Percentiles rank a stretch among this genome's conserved stretches.
phyloP scores from a whole-genome alignment of 1,140 invertebrate species.

The Drosophila albomicans region DNA sequence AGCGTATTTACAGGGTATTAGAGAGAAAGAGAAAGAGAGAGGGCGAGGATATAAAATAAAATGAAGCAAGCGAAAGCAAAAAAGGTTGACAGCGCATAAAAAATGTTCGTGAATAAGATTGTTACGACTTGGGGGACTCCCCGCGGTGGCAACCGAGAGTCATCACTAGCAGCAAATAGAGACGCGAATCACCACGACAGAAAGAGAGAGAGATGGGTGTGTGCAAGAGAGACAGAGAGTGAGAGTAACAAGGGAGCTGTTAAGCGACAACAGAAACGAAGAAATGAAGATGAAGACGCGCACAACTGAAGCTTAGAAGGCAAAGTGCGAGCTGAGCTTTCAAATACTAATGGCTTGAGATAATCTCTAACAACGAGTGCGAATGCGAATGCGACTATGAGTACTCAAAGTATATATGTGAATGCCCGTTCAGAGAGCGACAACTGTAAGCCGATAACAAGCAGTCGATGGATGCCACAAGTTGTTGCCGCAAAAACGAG shows the following conservation, averaged over 20 bases:
- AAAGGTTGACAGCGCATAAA: conserved; percentile 34
- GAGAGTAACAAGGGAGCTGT: not conserved
- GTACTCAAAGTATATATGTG: not conserved
- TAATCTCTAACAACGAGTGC: conserved; percentile 27
- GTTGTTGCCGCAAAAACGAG: not conserved
- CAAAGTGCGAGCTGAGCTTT: conserved; percentile 36
- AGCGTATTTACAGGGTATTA: conserved; percentile 10
- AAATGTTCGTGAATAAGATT: conserved; percentile 35
- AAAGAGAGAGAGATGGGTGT: not conserved
- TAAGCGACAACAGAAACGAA: conserved; percentile 11
- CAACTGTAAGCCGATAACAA: not conserved
- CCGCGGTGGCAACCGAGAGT: conserved; percentile 5
- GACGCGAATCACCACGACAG: not conserved
- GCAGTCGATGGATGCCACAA: not conserved
- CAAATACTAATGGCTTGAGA: conserved; percentile 43
- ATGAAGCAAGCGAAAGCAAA: conserved; percentile 24
- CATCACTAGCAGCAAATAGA: not conserved
- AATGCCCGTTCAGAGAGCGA: not conserved
- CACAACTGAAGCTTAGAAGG: conserved; percentile 20
- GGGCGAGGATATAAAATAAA: conserved; percentile 16
- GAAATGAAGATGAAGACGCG: conserved; percentile 1
- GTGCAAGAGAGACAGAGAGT: not conserved
- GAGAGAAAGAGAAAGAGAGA: conserved; percentile 3
- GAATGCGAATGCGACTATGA: conserved; percentile 15
- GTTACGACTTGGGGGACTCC: conserved; percentile 33